Evolutionary conservation across 2,888 invertebrate species (phyloP).

Genomic region (Stomorhina lunata): DNA sequence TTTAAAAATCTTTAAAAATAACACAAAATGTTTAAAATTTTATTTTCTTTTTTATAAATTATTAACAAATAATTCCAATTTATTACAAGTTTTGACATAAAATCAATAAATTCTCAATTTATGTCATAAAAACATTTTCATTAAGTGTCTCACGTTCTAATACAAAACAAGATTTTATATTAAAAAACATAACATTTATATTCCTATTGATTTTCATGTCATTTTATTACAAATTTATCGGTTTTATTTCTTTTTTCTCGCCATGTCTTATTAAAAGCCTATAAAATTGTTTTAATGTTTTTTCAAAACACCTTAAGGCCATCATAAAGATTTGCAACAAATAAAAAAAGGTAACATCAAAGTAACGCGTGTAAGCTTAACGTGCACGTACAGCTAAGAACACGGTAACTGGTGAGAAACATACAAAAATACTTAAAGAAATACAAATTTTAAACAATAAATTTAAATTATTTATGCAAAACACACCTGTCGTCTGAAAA

Average conservation of each 20-base stretch:
- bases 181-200: neutral
- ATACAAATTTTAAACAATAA: neutral
- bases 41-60: too few species aligned
- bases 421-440: slow-evolving; percentile 4
- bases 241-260: neutral
- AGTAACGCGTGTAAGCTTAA: neutral
- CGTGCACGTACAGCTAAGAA: slow-evolving; percentile 1
- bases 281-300: slow-evolving; percentile 26
- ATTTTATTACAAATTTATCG: neutral
- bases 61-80: too few species aligned
- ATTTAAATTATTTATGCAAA: slow-evolving; percentile 49
- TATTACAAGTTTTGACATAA: neutral
- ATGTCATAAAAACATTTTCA: neutral
- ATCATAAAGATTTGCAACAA: neutral
- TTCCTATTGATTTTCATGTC: neutral
- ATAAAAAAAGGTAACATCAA: neutral
- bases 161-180: too few species aligned
- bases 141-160: neutral
- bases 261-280: slow-evolving; percentile 4
- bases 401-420: neutral
- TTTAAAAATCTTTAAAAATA: too few species aligned
- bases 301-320: slow-evolving; percentile 15
- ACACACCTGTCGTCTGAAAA: slow-evolving; percentile 43
- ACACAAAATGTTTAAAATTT: too few species aligned
- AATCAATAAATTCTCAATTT: too few species aligned